Evolutionary conservation across 2,113 vertebrate species (phyloP), one percentile per base, ranked within the genome.

Genomic region (Microcebus murinus): DNA sequence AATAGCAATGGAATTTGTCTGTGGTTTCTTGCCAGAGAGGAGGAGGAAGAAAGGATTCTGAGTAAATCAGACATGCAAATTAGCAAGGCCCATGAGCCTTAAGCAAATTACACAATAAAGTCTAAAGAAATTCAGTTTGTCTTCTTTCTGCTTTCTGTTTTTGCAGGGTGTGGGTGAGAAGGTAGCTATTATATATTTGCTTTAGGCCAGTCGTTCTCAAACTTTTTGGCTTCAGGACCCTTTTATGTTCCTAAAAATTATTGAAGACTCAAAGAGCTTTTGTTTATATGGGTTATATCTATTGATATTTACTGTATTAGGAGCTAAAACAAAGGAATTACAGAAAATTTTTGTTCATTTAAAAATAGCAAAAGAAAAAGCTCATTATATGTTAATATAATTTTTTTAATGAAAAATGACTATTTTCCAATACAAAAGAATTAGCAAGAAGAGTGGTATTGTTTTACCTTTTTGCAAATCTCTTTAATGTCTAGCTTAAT

Each of bases 21-120:
- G 95, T 97, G 95, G 89, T 97, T 96, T 93, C 76, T 87, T 91
- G 93, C 96, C 95, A 93, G 91, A 67, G 96, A 97, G 79, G 95
- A 97, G 96, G 92, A 96, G 71, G 96, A 97, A 91, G 92, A 96
- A 97, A 95, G 85, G 83, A 87, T 67, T 97, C 79, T 71, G 90
- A 92, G 94, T 94, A 97, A 97, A 94, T 97, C 94, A 97, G 95
- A 96, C 96, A 96, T 97, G 97, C 96, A 98, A 97, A 98, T 97
- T 95, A 97, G 94, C 77, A 90, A 80, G 95, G 85, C 95, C 96
- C 96, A 65, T 70, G 85, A 96, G 94, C 67, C 92, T 96, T 92
- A 95, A 92, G 94, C 87, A 95, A 55, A 85, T 92, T 90, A 68
- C 57, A 94, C 96, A 94, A 87, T 55, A 76, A 89, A 95, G 39